phyloP scores from a whole-genome alignment of 2,888 invertebrate species.

The Seira sanloemensis region DNA sequence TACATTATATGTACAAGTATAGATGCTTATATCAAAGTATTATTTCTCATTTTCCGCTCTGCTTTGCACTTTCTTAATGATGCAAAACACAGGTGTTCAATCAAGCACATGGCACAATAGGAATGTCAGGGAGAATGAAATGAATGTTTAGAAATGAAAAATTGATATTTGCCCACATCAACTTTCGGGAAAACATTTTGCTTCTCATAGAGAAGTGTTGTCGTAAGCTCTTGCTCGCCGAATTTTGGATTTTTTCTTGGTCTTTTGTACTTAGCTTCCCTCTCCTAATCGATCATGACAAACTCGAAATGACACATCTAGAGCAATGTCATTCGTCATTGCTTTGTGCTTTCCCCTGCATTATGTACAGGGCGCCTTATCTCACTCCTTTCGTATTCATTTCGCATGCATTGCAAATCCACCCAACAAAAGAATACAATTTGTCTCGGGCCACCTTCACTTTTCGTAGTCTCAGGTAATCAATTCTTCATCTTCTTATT shows the following conservation, averaged over 20 bases:
- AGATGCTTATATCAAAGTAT: too few species aligned
- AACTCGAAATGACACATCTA: slow-evolving; percentile 21
- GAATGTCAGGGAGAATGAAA: too few species aligned
- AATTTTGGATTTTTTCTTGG: too few species aligned
- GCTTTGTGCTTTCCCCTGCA: background rate
- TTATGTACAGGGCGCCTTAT: background rate
- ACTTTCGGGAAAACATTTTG: too few species aligned
- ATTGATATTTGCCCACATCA: too few species aligned
- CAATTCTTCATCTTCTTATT: slow-evolving; percentile 6
- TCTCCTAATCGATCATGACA: slow-evolving; percentile 24
- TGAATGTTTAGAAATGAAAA: too few species aligned
- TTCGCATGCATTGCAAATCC: slow-evolving; percentile 30
- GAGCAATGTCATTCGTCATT: slow-evolving; percentile 13
- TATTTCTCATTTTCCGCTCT: background rate
- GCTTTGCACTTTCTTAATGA: slow-evolving; percentile 13
- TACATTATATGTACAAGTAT: too few species aligned
- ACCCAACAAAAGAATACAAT: slow-evolving; percentile 28
- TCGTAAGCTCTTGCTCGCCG: too few species aligned
- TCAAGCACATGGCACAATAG: too few species aligned
- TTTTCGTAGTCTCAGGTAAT: background rate
- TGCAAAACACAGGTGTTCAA: background rate
- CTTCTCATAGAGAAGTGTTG: too few species aligned
- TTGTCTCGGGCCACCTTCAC: background rate
- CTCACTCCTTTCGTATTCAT: background rate
- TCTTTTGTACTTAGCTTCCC: too few species aligned